Conservation (phyloP, 2,797 vertebrate genomes). For the Columba guinea region DNA sequence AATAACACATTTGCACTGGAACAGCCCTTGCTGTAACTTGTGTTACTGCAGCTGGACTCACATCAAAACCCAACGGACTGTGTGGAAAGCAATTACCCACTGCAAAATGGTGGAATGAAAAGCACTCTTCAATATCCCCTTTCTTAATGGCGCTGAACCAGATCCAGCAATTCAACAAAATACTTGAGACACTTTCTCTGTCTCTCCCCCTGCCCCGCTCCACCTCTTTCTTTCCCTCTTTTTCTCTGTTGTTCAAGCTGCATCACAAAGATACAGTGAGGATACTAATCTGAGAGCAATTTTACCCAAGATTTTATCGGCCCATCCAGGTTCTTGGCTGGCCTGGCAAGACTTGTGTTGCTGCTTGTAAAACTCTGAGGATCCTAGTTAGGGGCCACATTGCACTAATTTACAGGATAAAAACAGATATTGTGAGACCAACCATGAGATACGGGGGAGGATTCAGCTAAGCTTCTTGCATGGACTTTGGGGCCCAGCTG, state of each 20-base stretch:
- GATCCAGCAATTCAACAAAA: conserved; percentile 50
- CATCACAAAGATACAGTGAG: background rate
- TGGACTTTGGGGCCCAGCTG: conserved; percentile 68
- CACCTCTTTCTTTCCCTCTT: background rate
- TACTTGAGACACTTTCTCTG: background rate
- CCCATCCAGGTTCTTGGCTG: background rate
- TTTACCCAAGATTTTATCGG: background rate
- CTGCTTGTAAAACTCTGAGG: conserved; percentile 45
- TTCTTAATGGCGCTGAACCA: conserved; percentile 59
- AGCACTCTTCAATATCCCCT: conserved; percentile 57
- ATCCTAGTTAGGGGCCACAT: conserved; percentile 24
- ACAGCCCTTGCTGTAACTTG: conserved; percentile 69
- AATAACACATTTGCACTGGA: conserved; percentile 75
- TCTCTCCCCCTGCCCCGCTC: background rate
- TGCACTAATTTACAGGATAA: conserved; percentile 64
- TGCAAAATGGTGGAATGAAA: conserved; percentile 74
- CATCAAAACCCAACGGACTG: conserved; percentile 69
- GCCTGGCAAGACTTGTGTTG: conserved; percentile 4
- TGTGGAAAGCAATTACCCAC: conserved; percentile 72
- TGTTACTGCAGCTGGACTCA: conserved; percentile 73
- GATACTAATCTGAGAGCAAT: background rate
- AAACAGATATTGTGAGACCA: conserved; percentile 68
- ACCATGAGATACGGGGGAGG: conserved; percentile 54
- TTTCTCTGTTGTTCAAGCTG: background rate
- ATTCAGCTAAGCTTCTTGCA: conserved; percentile 63